Base-by-base conservation (phyloP, 1,140 invertebrate species). In the Dufourea novaeangliae region DNA sequence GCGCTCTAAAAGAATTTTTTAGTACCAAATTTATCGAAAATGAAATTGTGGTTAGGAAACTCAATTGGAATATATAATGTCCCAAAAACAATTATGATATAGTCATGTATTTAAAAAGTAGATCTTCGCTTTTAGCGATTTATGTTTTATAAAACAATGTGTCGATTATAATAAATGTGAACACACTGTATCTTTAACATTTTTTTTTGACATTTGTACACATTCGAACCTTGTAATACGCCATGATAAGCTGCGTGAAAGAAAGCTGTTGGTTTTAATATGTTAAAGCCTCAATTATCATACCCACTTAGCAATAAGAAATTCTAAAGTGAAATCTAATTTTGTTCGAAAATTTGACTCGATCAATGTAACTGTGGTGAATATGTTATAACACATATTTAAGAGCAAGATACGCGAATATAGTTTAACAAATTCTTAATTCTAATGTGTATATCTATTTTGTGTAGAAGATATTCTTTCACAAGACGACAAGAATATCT, bases 81-180 rank as follows among this genome's bases (percentile, higher is more conserved):
- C 72, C 22, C 44, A 62, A 52, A 57, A 27, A 61, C 37, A 27
- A 77, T 61, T 75, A 78, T 27, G 37, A 41, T 44, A 57, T 59
- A 54, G 22, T 62, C 29, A 69, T 84, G 77, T 85, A 85, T 84
- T 85, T 84, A 85, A 76, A 76, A 76, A 84, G 50, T 71, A 77
- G 79, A 76, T 83, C 37, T 71, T 79, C 72, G 73, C 74, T 84
- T 72, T 61, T 86, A 84, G 82, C 82, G 78, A 85, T 85, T 86
- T 84, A 85, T 86, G 78, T 85, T 86, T 86, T 87, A 85, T 87
- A 86, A 85, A 66, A 85, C 41, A 76, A 79, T 78, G 69, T 83
- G 62, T 85, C 86, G 78, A 79, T 50, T 77, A 81, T 85, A 81
- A 81, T 87, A 86, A 87, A 85, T 79, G 76, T 83, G 52, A 83